Evolutionary conservation across 2,888 invertebrate genomes (phyloP), one percentile per base, ranked within the genome.

Genomic region (Chalcosyrphus nemorum): DNA sequence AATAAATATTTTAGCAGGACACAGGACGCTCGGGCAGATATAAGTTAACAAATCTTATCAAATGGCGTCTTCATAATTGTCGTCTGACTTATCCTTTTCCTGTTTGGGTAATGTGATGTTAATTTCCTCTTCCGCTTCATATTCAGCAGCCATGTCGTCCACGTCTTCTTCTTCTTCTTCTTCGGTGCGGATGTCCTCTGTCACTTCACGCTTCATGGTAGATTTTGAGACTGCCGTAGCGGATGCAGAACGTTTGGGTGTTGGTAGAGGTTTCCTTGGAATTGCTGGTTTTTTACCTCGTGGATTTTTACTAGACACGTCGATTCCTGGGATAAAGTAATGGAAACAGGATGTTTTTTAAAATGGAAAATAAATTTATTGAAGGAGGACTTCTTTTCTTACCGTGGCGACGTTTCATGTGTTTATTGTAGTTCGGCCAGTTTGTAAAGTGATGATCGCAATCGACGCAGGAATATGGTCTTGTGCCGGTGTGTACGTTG

Each of bases 351-450:
- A 5, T 15, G 9, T 43, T 41, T 15, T 9, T 5, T 15, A 4
- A n/a, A 15, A 4, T 15, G 24, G 21, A 15, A 52, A 52, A 7
- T 27, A 11, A 21, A 61, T 47, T 41, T 21, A 35, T 52, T 61
- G n/a, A 7, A 24, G 11, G 11, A 59, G 81, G 29, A n/a, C n/a
- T n/a, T n/a, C 4, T 24, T 4, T 6, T 9, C 78, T 84, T 93
- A 35, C 94, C 94, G 84, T 95, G 95, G 27, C 95, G 92, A 24
- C 96, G 91, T 90, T 95, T 96, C 95, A 96, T 95, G 88, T 96
- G 96, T 87, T 96, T 96, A 88, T 96, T 96, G 87, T 95, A 96
- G 91, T 96, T 96, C 0, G 96, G 95, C 95, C 96, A 96, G 89
- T 96, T 96, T 0, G 95, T 95, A 86, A 96, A 96, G 88, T 95